Evolutionary conservation across 2,797 vertebrate genomes (phyloP).

Genomic region (Sebastiscus tertius): DNA sequence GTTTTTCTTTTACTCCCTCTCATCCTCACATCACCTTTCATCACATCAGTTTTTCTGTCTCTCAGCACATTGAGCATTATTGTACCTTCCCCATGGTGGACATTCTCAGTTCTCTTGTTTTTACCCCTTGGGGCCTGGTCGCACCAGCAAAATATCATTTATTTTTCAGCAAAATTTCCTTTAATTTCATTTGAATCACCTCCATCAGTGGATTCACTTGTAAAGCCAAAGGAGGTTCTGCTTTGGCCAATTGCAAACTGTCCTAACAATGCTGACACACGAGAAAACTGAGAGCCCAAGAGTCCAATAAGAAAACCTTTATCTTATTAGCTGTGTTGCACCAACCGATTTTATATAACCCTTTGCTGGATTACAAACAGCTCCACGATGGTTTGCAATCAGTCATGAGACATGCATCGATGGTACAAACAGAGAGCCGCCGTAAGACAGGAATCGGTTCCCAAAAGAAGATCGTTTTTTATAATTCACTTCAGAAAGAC

Average conservation of each 20-base stretch:
- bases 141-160: conserved; percentile 11
- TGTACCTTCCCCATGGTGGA: conserved; percentile 22
- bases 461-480: not conserved
- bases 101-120: conserved; percentile 25
- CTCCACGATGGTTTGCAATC: not conserved
- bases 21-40: conserved; percentile 31
- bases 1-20: conserved; percentile 17
- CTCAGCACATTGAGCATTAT: conserved; percentile 21
- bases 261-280: not conserved
- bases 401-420: not conserved
- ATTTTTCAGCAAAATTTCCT: conserved; percentile 20
- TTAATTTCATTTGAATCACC: not conserved
- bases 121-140: not conserved
- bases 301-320: not conserved
- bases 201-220: not conserved
- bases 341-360: not conserved
- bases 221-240: not conserved
- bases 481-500: not conserved
- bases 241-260: not conserved
- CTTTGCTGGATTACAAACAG: not conserved
- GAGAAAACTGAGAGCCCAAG: not conserved
- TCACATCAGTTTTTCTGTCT: conserved; percentile 29
- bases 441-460: not conserved
- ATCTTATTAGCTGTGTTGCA: not conserved
- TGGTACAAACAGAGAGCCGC: not conserved